Conservation (phyloP, 2,888 invertebrate species). For the Macroteleia sp. region DNA sequence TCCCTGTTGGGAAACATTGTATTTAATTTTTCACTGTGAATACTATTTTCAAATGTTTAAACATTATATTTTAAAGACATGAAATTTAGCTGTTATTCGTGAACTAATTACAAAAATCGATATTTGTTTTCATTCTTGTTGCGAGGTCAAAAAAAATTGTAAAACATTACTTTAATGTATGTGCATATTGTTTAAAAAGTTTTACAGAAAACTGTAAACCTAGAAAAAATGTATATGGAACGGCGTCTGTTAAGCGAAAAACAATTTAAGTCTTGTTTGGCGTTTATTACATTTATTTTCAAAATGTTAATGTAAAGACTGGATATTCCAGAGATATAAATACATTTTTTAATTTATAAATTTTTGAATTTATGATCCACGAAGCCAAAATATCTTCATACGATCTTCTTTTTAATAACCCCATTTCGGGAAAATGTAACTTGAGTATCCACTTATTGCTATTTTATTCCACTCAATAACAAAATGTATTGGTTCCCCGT, state of each 20-base stretch:
- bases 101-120: neutral
- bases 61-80: slow-evolving; percentile 6
- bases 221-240: slow-evolving; percentile 2
- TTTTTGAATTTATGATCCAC: too few relatives aligned
- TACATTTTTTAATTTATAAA: too few relatives aligned
- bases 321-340: too few relatives aligned
- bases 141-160: slow-evolving; percentile 6
- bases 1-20: slow-evolving; percentile 8
- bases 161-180: slow-evolving; percentile 14
- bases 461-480: too few relatives aligned
- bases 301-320: too few relatives aligned
- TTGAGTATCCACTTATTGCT: too few relatives aligned
- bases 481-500: too few relatives aligned
- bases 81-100: neutral
- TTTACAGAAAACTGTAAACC: slow-evolving; percentile 15
- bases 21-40: slow-evolving; percentile 6
- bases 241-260: slow-evolving; percentile 16
- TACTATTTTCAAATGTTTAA: slow-evolving; percentile 9
- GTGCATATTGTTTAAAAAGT: slow-evolving; percentile 9
- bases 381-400: too few relatives aligned
- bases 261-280: too few relatives aligned
- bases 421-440: too few relatives aligned
- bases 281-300: too few relatives aligned
- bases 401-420: too few relatives aligned
- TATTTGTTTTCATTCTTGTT: slow-evolving; percentile 7